phyloP scores from a whole-genome alignment of 2,113 vertebrate genomes.

The Bujurquina vittata region DNA sequence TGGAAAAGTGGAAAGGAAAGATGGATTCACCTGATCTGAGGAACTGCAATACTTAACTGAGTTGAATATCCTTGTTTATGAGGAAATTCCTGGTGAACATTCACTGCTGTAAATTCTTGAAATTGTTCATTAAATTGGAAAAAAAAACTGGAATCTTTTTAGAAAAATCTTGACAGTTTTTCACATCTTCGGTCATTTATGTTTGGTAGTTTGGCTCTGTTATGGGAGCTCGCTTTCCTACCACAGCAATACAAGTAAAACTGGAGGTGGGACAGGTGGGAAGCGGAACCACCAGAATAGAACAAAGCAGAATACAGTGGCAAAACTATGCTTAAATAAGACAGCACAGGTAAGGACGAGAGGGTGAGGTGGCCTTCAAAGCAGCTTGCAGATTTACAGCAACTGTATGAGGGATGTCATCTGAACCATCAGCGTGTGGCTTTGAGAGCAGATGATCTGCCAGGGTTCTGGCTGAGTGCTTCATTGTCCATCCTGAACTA shows the following conservation, averaged over 20 bases:
- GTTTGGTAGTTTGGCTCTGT: not conserved
- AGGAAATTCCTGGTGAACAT: not conserved
- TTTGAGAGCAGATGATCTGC: not conserved
- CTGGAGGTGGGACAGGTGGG: not conserved
- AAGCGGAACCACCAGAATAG: not conserved
- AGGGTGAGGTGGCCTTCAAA: not conserved
- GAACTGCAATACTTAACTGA: not conserved
- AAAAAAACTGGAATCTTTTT: no score
- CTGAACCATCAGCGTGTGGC: not conserved
- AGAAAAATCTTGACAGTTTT: not conserved
- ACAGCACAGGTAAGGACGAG: not conserved
- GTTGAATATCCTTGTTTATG: not conserved
- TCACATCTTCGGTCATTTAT: no score
- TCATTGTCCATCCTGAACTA: not conserved
- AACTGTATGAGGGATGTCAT: not conserved
- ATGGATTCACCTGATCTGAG: not conserved
- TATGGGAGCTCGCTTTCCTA: not conserved
- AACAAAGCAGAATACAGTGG: not conserved
- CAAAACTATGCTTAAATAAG: not conserved
- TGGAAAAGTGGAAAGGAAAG: not conserved
- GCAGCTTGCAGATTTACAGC: not conserved
- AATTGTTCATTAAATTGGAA: not conserved
- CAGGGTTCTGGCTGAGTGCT: not conserved
- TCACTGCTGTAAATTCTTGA: not conserved
- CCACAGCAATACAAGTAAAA: no score